Conservation (phyloP, 2,888 invertebrate species). For the Eledona agricola region DNA sequence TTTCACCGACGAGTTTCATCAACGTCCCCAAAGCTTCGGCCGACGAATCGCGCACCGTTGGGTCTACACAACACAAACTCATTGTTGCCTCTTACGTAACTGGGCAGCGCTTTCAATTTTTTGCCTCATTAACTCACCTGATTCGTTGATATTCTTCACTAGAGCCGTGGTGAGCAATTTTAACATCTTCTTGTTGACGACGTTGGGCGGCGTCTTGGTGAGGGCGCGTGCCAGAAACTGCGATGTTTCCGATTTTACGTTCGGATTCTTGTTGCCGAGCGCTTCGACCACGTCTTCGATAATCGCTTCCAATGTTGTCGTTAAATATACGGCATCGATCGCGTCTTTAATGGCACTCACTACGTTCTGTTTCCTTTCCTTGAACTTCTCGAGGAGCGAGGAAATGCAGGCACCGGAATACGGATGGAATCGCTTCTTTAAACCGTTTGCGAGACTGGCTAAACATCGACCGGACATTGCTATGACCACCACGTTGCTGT, state of each 20-base stretch:
- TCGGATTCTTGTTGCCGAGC: constrained; percentile 90
- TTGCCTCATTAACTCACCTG: no score
- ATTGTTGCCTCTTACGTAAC: not conserved
- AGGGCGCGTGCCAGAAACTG: constrained; percentile 86
- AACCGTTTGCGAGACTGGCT: constrained; percentile 81
- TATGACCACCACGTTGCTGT: constrained; percentile 93
- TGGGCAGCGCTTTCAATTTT: no score
- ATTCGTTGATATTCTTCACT: constrained; percentile 80
- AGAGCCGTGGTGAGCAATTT: constrained; percentile 83
- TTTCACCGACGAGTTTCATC: constrained; percentile 93
- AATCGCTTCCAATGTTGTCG: constrained; percentile 81
- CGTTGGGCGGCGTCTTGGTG: constrained; percentile 79
- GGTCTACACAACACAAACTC: constrained; percentile 67
- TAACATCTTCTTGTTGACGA: constrained; percentile 88
- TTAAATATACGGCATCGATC: constrained; percentile 85
- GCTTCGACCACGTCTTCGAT: constrained; percentile 87
- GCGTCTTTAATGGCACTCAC: constrained; percentile 88
- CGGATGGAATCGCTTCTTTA: constrained; percentile 86
- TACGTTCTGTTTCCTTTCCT: constrained; percentile 94
- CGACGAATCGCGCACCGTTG: constrained; percentile 89
- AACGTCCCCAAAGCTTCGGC: constrained; percentile 94
- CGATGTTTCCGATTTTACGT: constrained; percentile 87
- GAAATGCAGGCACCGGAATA: constrained; percentile 83
- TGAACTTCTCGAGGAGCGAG: constrained; percentile 92
- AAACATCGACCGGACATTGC: constrained; percentile 86